phyloP scores from a whole-genome alignment of 2,113 vertebrate genomes.

The Cavia aperea region DNA sequence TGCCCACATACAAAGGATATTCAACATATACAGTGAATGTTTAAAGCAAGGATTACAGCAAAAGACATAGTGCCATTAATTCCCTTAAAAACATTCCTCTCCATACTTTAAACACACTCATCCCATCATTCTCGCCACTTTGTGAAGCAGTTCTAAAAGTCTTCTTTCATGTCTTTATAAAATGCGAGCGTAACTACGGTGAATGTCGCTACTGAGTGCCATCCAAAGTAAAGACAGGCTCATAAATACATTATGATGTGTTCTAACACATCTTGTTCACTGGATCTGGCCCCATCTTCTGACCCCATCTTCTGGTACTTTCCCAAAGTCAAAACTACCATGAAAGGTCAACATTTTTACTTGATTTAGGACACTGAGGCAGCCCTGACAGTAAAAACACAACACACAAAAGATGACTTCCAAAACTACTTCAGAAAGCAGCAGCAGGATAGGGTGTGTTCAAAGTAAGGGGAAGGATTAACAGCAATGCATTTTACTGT shows the following conservation, averaged over 20 bases:
- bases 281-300: not conserved
- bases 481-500: not conserved
- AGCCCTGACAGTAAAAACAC: not conserved
- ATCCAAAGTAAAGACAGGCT: not conserved
- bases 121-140: not conserved
- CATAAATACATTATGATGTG: not conserved
- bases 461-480: not conserved
- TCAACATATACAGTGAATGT: not conserved
- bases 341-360: not conserved
- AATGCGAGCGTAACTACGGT: not conserved
- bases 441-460: not conserved
- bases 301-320: not conserved
- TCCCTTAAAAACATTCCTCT: not conserved
- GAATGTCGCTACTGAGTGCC: not conserved
- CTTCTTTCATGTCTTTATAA: not conserved
- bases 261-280: not conserved
- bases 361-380: not conserved
- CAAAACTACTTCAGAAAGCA: not conserved
- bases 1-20: accelerated
- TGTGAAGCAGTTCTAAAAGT: not conserved
- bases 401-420: not conserved
- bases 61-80: not conserved
- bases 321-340: not conserved
- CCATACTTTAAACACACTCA: not conserved
- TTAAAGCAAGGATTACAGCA: not conserved